These are phyloP conservation scores for Phacellophora camtschatica DNA, from an alignment of 30 jellyfish, hydroid and myxozoan genomes.

Conservation along the genomic window DNA sequence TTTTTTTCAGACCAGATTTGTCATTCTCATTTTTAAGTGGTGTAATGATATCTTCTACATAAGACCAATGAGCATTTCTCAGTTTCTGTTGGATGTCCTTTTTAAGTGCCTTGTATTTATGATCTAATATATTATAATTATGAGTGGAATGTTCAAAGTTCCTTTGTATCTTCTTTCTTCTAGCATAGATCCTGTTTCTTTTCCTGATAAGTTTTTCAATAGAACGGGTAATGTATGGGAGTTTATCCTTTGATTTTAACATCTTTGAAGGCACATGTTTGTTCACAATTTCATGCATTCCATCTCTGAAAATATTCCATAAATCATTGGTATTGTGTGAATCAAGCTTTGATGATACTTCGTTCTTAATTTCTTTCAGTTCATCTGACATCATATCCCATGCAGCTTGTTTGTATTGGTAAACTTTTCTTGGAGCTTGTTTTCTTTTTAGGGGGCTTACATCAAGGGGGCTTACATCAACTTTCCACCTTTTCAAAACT, in stretches of 20 bases:
- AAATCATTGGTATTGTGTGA: neutral
- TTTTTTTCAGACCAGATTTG: neutral
- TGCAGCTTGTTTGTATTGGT: neutral
- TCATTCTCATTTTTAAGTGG: neutral
- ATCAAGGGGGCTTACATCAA: no score
- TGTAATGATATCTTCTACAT: neutral
- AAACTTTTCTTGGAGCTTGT: neutral
- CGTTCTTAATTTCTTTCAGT: neutral
- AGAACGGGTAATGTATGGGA: constrained; percentile 8
- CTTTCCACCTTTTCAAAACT: neutral
- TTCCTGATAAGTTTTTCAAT: neutral
- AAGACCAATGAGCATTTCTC: constrained; percentile 7
- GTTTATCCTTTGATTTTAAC: constrained; percentile 2
- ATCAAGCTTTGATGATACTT: neutral
- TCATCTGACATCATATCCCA: neutral
- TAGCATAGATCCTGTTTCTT: constrained; percentile 17
- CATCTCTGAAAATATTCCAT: neutral
- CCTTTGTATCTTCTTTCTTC: constrained; percentile 8
- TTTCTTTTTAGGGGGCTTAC: constrained; percentile 10
- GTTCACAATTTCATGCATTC: constrained; percentile 5
- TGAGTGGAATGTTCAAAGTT: neutral
- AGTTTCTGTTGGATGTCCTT: neutral
- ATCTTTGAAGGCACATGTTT: constrained; percentile 10
- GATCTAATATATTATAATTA: neutral
- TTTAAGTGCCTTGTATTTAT: constrained; percentile 1